Evolutionary conservation across 2,888 invertebrate species (phyloP), one percentile per base, ranked within the genome.

Genomic region (Drosophila falleni): DNA sequence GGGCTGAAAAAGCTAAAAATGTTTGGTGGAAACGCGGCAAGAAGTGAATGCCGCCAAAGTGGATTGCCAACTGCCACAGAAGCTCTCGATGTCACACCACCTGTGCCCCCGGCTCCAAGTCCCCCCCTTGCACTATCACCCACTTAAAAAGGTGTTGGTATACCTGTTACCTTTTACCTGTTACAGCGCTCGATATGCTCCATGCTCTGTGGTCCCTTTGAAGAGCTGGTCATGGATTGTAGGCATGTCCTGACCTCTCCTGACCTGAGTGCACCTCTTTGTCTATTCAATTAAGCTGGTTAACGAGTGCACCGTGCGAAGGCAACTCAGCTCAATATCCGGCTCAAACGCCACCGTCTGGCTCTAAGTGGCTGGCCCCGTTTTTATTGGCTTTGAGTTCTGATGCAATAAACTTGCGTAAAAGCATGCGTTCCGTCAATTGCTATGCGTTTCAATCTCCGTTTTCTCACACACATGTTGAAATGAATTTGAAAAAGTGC

Each of bases 211-310:
- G 51, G n/a, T 31, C 55, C 62, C 41, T 62, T 58, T 54, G 44
- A 73, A 67, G 47, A 29, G 16, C 8, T 39, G 59, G 42, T 49
- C 46, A 55, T 35, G 55, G 44, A 15, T 10, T 26, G 53, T 54
- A 51, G 47, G 29, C 53, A 49, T 50, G 19, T 19, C 19, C 19
- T 19, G 19, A 19, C 19, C 19, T 19, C 1, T 19, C 19, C 19
- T 47, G 55, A 46, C 15, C 79, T 55, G 75, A 66, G 66, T 71
- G 76, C 58, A 58, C 53, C 63, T 56, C 51, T 82, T 65, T 73
- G 89, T 80, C 78, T 74, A 82, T 88, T 83, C 83, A 83, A 83
- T 83, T 86, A 72, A 69, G 87, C 77, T 80, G 70, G 83, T 77
- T 77, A 85, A 67, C 71, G 61, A 68, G 62, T 60, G 50, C 44